Conservation (phyloP, 2,797 vertebrate species). For the Forpus xanthops region DNA sequence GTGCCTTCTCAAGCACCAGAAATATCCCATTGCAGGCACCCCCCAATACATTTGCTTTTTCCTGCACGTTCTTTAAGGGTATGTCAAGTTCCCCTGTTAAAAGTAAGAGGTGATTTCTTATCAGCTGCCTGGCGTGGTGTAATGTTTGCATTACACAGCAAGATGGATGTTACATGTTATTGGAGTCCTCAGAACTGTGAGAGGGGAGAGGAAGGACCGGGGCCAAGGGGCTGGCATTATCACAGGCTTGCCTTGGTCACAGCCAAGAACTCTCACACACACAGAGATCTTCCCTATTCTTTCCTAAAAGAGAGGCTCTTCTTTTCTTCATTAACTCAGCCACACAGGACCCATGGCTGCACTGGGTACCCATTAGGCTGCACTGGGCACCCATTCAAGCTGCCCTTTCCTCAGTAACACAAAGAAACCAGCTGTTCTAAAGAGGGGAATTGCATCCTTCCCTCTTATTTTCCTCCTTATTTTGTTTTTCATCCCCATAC, state of each 20-base stretch:
- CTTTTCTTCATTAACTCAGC: neutral
- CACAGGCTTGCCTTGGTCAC: neutral
- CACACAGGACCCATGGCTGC: neutral
- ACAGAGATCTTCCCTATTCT: neutral
- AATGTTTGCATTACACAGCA: neutral
- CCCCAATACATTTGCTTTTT: constrained; percentile 3
- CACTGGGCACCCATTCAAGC: neutral
- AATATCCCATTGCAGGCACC: neutral
- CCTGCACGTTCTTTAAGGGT: neutral
- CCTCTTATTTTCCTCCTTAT: neutral
- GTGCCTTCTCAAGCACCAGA: neutral
- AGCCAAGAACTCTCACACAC: neutral
- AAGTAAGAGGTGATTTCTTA: neutral
- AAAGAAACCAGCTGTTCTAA: neutral
- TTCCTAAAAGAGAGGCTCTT: neutral
- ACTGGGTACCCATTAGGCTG: neutral
- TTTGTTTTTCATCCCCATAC: neutral
- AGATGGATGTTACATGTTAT: neutral
- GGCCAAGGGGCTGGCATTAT: neutral
- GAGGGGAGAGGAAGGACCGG: neutral
- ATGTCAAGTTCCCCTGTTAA: neutral
- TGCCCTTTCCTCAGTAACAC: neutral
- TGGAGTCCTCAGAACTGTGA: neutral
- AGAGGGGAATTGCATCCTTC: neutral
- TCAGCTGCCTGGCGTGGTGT: neutral